A percentile compares a stretch with the other conserved stretches of the same genome.
phyloP scores from a whole-genome alignment of 2,888 invertebrate species.

The Euspilapteryx auroguttella region DNA sequence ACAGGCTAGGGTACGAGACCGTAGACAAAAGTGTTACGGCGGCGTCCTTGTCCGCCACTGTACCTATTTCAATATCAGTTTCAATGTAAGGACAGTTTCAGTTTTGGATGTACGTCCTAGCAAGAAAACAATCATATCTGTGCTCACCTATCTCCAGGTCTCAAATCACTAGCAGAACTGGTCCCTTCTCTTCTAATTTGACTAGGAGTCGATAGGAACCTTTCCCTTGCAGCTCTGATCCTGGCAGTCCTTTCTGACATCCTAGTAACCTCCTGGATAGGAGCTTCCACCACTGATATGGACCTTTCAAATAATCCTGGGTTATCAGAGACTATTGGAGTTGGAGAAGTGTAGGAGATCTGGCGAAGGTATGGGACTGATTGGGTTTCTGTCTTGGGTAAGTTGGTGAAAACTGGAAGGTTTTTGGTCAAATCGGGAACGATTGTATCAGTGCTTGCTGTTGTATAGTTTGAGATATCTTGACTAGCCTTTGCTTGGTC shows the following conservation, averaged over 20 bases:
- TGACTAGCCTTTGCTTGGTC: background rate
- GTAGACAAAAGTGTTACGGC: too few relatives aligned
- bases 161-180: conserved; percentile 41
- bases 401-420: conserved; percentile 13
- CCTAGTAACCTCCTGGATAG: conserved; percentile 21
- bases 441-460: conserved; percentile 37
- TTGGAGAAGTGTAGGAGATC: conserved; percentile 26
- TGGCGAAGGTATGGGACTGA: conserved; percentile 21
- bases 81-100: too few relatives aligned
- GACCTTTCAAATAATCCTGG: conserved; percentile 28
- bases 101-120: too few relatives aligned
- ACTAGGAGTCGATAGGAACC: conserved; percentile 62
- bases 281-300: conserved; percentile 24
- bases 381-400: conserved; percentile 10
- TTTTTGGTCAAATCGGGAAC: conserved; percentile 23
- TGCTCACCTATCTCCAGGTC: conserved; percentile 49
- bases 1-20: too few relatives aligned
- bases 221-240: conserved; percentile 71
- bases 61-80: too few relatives aligned
- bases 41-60: too few relatives aligned
- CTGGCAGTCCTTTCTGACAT: conserved; percentile 58
- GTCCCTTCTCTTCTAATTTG: conserved; percentile 45
- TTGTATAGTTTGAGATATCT: conserved; percentile 10
- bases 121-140: too few relatives aligned
- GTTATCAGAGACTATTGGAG: conserved; percentile 29